These are phyloP conservation scores for Astatoreochromis straeleni DNA, from an alignment of 2,113 vertebrate genomes.

Conservation along the genomic window DNA sequence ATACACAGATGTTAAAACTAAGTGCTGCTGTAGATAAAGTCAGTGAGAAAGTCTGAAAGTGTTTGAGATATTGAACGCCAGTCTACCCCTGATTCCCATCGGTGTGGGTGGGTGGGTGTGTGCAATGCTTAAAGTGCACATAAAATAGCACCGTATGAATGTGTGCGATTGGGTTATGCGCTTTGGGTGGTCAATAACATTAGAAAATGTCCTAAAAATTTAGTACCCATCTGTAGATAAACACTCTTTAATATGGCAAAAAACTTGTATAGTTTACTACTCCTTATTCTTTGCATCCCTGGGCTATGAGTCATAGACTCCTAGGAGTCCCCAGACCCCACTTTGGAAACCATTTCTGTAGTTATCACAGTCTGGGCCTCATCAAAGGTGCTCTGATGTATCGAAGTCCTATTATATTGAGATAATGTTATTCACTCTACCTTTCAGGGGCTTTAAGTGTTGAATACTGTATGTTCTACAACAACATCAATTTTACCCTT, in stretches of 20 bases:
- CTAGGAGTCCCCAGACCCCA: neutral
- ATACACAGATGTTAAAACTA: neutral
- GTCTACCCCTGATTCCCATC: neutral
- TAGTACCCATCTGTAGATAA: neutral
- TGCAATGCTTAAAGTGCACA: neutral
- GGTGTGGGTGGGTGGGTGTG: neutral
- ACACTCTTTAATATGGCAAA: neutral
- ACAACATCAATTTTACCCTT: neutral
- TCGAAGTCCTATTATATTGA: neutral
- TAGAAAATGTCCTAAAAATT: neutral
- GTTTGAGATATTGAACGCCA: neutral
- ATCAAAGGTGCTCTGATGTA: neutral
- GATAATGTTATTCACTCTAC: neutral
- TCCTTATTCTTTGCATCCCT: neutral
- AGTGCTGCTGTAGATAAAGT: neutral
- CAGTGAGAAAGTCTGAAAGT: neutral
- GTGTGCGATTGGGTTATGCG: neutral
- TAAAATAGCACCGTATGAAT: neutral
- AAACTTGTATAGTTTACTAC: rapidly evolving
- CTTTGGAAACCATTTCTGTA: neutral
- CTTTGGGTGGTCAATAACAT: neutral
- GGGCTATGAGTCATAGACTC: neutral
- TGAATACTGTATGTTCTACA: neutral
- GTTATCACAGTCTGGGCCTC: neutral
- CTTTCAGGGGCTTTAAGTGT: neutral